Base-by-base conservation (phyloP, 2,888 invertebrate genomes). In the Scaptomyza parva region DNA sequence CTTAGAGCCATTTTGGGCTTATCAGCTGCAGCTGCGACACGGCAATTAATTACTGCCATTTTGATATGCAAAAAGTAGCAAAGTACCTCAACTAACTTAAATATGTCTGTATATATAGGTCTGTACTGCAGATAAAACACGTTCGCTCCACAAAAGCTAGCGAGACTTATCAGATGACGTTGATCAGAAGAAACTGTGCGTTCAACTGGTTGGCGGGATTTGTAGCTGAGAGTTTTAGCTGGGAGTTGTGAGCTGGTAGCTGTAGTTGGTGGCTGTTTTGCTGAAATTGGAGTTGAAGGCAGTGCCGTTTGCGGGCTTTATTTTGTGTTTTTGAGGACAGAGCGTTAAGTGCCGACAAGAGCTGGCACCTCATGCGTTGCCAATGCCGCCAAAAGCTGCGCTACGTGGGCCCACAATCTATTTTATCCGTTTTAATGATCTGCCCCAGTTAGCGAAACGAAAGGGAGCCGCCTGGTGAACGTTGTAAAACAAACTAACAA, bases 391-490 rank as follows among this genome's bases (percentile, higher is more conserved):
- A 50, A 57, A 57, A 39, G 51, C 40, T 18, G 39, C 58, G 50
- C 63, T 79, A 82, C 86, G 86, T 87, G 82, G 83, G 77, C 76
- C 58, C 67, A 79, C 86, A 86, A 88, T 86, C 80, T 72, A 76
- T 76, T 85, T 83, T 88, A 86, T 88, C 83, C 88, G 70, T 76
- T 81, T 78, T 79, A 82, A 87, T 84, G 86, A 88, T 88, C 88
- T 88, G 83, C 53, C 88, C 88, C 88, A 88, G 83, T 86, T 85
- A 87, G 73, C 76, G 80, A 71, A 81, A 70, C 80, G 86, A 78
- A 85, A 89, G 79, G 87, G 81, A 76, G 71, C 73, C 66, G 60
- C 55, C 69, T 59, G 69, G 58, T 77, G 78, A 83, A 86, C 83
- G 82, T 81, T 74, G 63, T 70, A 59, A 76, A 72, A 51, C 71